Evolutionary conservation across 37 sponge, comb jelly and placozoan species (phyloP), one percentile per base, ranked within the genome.

Genomic region (Tethya wilhelma): DNA sequence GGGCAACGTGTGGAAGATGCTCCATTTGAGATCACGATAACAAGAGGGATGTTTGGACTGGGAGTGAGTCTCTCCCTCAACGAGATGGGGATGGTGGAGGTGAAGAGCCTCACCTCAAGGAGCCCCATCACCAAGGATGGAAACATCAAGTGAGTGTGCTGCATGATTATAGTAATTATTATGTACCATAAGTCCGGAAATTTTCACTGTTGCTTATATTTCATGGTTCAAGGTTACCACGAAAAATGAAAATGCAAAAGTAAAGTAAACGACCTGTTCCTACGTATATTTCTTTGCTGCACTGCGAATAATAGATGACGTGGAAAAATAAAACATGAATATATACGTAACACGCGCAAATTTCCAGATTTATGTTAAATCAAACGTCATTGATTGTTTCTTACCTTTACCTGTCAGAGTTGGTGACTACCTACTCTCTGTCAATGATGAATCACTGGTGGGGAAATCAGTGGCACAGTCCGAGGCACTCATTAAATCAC

Each of bases 21-120:
- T 30, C 90, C 91, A 37, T 94, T 90, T 83, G 83, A 89, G 59
- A 80, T 94, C 56, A 80, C 83, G 34, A 69, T 89, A 3, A 70
- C 4, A 1, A 94, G 86, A 42, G 87, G 90, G 5, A 56, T 90
- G 23, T 55, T 82, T 56, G 83, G 84, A 6, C 42, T 94, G 19
- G 94, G 94, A 55, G 23, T 86, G 53, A 87, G 64, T 38, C 38
- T 86, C 19, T 62, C 38, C 1, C 30, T 46, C 0, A 74, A 82
- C 45, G 59, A 69, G 5, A 75, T 53, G 38, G 94, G 94, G 23
- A 68, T 62, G 73, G 56, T 94, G 33, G 53, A 58, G 23, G 77
- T 92, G 14, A 87, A 87, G 59, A 31, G 64, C 19, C 42, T 92
- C 40, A 46, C 74, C 3, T 58, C 78, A 34, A 46, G 88, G 29